Evolutionary conservation across 1,140 invertebrate genomes (phyloP).

Genomic region (Pseudomyrmex pallidus): DNA sequence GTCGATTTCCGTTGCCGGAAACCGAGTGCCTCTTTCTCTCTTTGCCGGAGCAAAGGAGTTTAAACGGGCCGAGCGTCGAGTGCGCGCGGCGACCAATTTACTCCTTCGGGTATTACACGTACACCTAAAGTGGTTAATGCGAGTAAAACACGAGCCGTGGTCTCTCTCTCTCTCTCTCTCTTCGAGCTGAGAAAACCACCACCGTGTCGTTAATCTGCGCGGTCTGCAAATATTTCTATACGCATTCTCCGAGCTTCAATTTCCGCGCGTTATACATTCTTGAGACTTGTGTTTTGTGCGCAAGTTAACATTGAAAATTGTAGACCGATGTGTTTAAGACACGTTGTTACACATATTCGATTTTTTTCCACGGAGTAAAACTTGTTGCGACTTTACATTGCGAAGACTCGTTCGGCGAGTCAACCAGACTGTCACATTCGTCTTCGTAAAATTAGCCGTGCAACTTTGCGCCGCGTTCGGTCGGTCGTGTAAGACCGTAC

Average conservation of each 20-base stretch:
- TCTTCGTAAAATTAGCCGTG: background rate
- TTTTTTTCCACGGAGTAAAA: too few relatives aligned
- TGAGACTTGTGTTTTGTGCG: too few relatives aligned
- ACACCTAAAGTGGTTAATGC: slow-evolving; percentile 3
- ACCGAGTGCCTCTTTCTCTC: background rate
- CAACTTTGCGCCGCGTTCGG: too few relatives aligned
- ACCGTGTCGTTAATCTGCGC: background rate
- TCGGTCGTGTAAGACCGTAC: too few relatives aligned
- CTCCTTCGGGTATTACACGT: background rate
- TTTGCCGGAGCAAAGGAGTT: background rate
- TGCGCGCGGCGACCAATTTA: slow-evolving; percentile 3
- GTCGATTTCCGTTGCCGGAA: slow-evolving; percentile 65
- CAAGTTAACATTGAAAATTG: too few relatives aligned
- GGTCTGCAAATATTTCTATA: background rate
- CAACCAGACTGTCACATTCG: too few relatives aligned
- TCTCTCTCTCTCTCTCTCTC: background rate
- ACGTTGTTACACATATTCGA: too few relatives aligned
- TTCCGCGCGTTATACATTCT: too few relatives aligned
- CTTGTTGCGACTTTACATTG: too few relatives aligned
- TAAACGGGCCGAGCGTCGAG: slow-evolving; percentile 10
- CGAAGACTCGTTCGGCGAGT: too few relatives aligned
- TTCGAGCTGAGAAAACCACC: background rate
- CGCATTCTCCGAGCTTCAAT: background rate
- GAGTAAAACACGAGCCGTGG: slow-evolving; percentile 19
- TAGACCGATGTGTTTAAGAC: too few relatives aligned